These are phyloP conservation scores for Pecten maximus DNA, from an alignment of 2,888 invertebrate genomes.

Conservation along the genomic window DNA sequence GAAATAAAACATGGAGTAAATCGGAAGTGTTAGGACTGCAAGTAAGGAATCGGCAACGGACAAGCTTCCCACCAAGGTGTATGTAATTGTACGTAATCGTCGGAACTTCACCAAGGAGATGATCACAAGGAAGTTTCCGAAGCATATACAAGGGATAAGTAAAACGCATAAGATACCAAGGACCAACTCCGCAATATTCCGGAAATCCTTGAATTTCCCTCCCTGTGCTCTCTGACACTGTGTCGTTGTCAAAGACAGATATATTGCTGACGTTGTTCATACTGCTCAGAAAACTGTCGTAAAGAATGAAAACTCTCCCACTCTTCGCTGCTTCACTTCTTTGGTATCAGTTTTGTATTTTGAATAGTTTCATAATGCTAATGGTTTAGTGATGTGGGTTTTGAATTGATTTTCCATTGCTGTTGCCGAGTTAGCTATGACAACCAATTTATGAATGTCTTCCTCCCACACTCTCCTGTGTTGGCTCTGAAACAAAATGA, in stretches of 20 bases:
- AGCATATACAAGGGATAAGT: constrained; percentile 49
- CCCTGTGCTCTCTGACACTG: not conserved
- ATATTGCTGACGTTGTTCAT: not conserved
- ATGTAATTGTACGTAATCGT: constrained; percentile 59
- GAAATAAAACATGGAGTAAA: constrained; percentile 62
- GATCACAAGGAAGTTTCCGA: constrained; percentile 62
- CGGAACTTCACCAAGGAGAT: constrained; percentile 58
- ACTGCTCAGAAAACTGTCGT: not conserved
- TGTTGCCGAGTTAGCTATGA: not conserved
- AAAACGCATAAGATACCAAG: constrained; percentile 33
- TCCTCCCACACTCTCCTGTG: not conserved
- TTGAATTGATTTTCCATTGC: constrained; percentile 22
- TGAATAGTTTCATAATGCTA: not conserved
- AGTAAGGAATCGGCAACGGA: constrained; percentile 63
- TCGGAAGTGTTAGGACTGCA: constrained; percentile 58
- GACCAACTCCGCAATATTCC: constrained; percentile 25
- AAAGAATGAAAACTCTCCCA: not conserved
- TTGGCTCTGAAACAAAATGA: not conserved
- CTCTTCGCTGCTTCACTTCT: not conserved
- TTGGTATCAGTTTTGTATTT: not conserved
- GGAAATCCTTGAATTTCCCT: constrained; percentile 6
- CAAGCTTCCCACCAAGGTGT: constrained; percentile 60
- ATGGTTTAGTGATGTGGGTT: not conserved
- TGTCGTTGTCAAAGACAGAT: not conserved
- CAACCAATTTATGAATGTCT: not conserved